Evolutionary conservation across 2,797 vertebrate genomes (phyloP).

Genomic region (Halcyon chelicuti): DNA sequence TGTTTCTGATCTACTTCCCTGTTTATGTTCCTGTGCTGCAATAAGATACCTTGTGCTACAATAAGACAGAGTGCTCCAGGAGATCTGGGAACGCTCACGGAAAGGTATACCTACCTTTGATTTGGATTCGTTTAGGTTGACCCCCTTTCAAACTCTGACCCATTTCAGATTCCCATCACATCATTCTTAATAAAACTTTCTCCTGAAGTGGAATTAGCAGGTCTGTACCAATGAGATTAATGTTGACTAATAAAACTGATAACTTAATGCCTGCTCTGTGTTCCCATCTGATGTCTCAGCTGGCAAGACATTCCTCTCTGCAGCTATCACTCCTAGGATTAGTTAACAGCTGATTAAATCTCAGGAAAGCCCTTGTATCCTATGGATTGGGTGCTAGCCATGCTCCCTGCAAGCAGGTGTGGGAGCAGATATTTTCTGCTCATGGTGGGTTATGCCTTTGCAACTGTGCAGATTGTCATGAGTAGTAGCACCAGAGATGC

Average conservation of each 20-base stretch:
- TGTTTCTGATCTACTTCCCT: not conserved
- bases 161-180: not conserved
- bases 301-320: conserved; percentile 26
- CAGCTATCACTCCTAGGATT: conserved; percentile 21
- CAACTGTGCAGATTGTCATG: not conserved
- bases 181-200: conserved; percentile 14
- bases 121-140: not conserved
- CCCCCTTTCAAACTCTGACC: not conserved
- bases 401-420: not conserved
- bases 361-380: conserved; percentile 28
- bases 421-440: not conserved
- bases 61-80: not conserved
- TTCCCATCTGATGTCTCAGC: conserved; percentile 47
- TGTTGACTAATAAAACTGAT: conserved; percentile 46
- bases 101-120: not conserved
- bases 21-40: not conserved
- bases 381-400: not conserved
- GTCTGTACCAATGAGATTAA: conserved; percentile 39
- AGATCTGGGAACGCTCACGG: not conserved
- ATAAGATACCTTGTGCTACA: not conserved
- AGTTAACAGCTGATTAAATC: conserved; percentile 35
- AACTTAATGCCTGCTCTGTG: conserved; percentile 37
- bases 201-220: conserved; percentile 40
- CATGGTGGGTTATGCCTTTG: not conserved
- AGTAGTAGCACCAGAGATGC: not conserved